A percentile compares a stretch with the other conserved stretches of the same genome.
phyloP scores from a whole-genome alignment of 2,888 invertebrate species.

The Harpalus rubripes region DNA sequence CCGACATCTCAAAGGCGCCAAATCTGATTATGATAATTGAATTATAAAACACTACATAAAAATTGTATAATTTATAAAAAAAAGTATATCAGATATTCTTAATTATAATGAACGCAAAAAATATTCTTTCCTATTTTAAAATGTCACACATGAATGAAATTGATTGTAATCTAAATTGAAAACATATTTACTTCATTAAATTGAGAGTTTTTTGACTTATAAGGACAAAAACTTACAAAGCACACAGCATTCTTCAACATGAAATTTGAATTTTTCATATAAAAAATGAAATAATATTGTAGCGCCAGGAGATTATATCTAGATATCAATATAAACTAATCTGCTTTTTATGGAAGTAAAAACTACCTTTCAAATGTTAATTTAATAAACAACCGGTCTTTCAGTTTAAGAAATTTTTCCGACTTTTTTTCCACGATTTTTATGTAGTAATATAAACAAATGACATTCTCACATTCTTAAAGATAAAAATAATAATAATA shows the following conservation, averaged over 20 bases:
- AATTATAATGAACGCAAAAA: conserved; percentile 32
- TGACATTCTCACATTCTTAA: no score
- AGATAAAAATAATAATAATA: no score
- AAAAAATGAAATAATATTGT: conserved; percentile 34
- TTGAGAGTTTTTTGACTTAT: conserved; percentile 17
- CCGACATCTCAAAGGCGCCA: background rate
- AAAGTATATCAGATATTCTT: conserved; percentile 36
- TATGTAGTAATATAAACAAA: background rate
- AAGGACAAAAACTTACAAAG: conserved; percentile 15
- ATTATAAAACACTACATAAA: background rate
- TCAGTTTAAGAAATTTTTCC: conserved; percentile 24
- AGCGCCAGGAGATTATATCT: conserved; percentile 31
- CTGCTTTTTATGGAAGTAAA: conserved; percentile 28
- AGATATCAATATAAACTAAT: conserved; percentile 41
- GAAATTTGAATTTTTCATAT: background rate
- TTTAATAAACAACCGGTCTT: conserved; percentile 42
- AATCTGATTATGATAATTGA: background rate
- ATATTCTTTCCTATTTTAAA: conserved; percentile 12
- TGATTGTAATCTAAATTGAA: conserved; percentile 48
- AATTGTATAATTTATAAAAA: background rate
- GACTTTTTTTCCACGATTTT: conserved; percentile 8
- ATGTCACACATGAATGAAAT: conserved; percentile 46
- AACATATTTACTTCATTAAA: conserved; percentile 45
- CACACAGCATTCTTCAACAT: background rate
- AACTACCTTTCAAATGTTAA: conserved; percentile 45